A percentile compares a stretch with the other conserved stretches of the same genome.
These are phyloP conservation scores for Opisthograptis luteolata DNA, from an alignment of 2,888 invertebrate species.

Conservation along the genomic window DNA sequence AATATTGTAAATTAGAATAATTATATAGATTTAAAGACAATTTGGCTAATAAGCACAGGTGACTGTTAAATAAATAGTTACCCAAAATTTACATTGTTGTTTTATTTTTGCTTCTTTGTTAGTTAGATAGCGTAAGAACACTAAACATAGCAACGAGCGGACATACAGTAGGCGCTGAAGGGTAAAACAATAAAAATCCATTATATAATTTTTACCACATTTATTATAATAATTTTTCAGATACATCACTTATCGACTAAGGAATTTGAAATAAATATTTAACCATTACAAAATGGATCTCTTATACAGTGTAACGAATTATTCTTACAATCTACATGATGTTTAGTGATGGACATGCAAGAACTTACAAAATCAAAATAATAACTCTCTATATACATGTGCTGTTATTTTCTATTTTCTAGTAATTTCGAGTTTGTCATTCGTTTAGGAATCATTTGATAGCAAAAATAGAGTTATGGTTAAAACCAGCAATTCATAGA, in stretches of 20 bases:
- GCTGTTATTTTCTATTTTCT: no score
- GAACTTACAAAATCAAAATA: not conserved
- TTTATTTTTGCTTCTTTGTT: conserved; percentile 15
- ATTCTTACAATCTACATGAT: conserved; percentile 31
- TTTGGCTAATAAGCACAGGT: conserved; percentile 50
- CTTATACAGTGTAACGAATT: conserved; percentile 19
- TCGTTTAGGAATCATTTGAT: no score
- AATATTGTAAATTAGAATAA: conserved; percentile 44
- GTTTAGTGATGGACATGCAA: conserved; percentile 7
- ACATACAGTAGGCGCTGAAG: no score
- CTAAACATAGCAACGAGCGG: no score
- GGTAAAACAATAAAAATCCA: no score
- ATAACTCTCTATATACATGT: not conserved
- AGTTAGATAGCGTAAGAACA: not conserved
- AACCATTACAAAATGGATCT: conserved; percentile 23
- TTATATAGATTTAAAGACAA: conserved; percentile 50
- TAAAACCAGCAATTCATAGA: no score
- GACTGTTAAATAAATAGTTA: conserved; percentile 40
- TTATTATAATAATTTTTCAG: conserved; percentile 30
- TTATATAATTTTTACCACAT: conserved; percentile 22
- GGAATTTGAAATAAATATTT: conserved; percentile 36
- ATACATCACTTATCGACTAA: conserved; percentile 38
- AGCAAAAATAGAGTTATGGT: no score
- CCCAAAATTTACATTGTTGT: conserved; percentile 24
- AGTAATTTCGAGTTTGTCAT: no score